A percentile compares a stretch with the other conserved stretches of the same genome.
These are phyloP conservation scores for Pan troglodytes DNA, from an alignment of 2,113 vertebrate species.

Conservation along the genomic window NHGRI_mPanTro3-v2.1_pri NC_072412.2:37575501-37576000, in stretches of 20 bases:
- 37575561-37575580: not conserved
- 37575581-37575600: not conserved
- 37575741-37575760: not conserved
- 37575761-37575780: not conserved
- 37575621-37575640: not conserved
- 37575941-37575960: not conserved
- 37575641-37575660: not conserved
- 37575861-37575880: not conserved
- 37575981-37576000: no score
- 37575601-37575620: not conserved
- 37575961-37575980: not conserved
- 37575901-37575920: not conserved
- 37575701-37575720: not conserved
- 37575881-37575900: not conserved
- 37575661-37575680: not conserved
- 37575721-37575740: not conserved
- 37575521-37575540: not conserved
- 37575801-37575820: not conserved
- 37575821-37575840: not conserved
- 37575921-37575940: not conserved
- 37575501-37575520: not conserved
- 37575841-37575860: not conserved
- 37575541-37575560: not conserved
- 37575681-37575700: not conserved
- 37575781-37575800: not conserved